phyloP scores from a whole-genome alignment of 2,113 vertebrate genomes.

The Astatotilapia flaviijosephi region DNA sequence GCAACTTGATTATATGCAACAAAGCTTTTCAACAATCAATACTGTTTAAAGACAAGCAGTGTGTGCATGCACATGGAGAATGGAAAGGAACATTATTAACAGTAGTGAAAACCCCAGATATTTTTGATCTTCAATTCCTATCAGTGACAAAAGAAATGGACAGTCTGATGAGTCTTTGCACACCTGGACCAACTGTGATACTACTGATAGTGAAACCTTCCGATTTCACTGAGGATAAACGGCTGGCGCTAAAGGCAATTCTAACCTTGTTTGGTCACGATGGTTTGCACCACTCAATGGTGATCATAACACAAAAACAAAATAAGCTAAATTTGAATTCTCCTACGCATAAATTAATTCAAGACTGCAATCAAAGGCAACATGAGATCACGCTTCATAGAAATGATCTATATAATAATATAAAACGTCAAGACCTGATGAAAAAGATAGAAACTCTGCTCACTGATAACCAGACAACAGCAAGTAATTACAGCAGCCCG shows the following conservation, averaged over 20 bases:
- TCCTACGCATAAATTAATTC: fast-evolving
- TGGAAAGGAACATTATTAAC: not conserved
- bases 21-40: fast-evolving
- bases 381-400: fast-evolving
- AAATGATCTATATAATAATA: fast-evolving
- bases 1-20: fast-evolving
- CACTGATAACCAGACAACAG: fast-evolving
- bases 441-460: not conserved
- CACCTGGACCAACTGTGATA: not conserved
- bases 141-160: not conserved
- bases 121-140: not conserved
- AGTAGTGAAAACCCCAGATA: not conserved
- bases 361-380: not conserved
- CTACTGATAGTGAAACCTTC: fast-evolving
- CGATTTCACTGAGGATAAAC: fast-evolving
- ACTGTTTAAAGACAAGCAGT: not conserved
- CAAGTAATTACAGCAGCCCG: fast-evolving
- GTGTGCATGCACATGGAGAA: not conserved
- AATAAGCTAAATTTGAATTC: fast-evolving
- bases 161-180: not conserved
- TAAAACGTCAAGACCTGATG: fast-evolving
- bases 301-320: fast-evolving
- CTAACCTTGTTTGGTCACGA: not conserved
- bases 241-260: fast-evolving
- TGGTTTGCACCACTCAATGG: fast-evolving